Percentiles rank a stretch among this genome's conserved stretches.
Conservation (phyloP, 2,888 invertebrate species). For the Coelopa pilipes region DNA sequence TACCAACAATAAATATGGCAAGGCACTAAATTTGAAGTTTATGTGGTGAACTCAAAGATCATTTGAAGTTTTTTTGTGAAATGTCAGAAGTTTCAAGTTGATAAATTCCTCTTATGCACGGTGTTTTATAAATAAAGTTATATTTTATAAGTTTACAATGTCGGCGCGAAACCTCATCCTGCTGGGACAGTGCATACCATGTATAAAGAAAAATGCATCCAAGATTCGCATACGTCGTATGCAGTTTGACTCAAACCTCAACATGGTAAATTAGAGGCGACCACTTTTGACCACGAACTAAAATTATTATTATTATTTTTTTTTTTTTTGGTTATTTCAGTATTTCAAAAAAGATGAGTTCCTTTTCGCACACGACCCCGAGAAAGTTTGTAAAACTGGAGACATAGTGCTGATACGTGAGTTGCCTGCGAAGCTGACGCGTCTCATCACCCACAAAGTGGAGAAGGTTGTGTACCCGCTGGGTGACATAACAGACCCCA, state of each 20-base stretch:
- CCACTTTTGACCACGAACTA: background rate
- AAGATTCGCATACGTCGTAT: conserved; percentile 81
- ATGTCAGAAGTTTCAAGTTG: no score
- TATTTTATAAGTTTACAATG: conserved; percentile 46
- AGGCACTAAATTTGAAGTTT: no score
- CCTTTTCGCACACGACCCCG: conserved; percentile 82
- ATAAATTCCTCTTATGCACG: conserved; percentile 18
- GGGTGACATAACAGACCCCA: conserved; percentile 88
- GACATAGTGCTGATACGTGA: conserved; percentile 84
- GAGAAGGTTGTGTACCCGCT: conserved; percentile 82
- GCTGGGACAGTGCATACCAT: conserved; percentile 83
- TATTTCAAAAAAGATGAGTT: conserved; percentile 81
- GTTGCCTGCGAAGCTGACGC: conserved; percentile 78
- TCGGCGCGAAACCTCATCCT: conserved; percentile 71
- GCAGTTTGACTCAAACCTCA: conserved; percentile 79
- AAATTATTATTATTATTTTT: background rate
- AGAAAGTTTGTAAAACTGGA: conserved; percentile 81
- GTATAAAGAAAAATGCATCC: conserved; percentile 79
- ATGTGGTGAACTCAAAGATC: no score
- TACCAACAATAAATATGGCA: no score
- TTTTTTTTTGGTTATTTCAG: conserved; percentile 68
- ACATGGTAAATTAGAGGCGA: conserved; percentile 73
- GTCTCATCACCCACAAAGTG: conserved; percentile 82
- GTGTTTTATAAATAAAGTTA: conserved; percentile 12
- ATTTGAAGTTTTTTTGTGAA: no score